These are phyloP conservation scores for Geotrypetes seraphini DNA, from an alignment of 2,797 vertebrate genomes.

Conservation along the genomic window DNA sequence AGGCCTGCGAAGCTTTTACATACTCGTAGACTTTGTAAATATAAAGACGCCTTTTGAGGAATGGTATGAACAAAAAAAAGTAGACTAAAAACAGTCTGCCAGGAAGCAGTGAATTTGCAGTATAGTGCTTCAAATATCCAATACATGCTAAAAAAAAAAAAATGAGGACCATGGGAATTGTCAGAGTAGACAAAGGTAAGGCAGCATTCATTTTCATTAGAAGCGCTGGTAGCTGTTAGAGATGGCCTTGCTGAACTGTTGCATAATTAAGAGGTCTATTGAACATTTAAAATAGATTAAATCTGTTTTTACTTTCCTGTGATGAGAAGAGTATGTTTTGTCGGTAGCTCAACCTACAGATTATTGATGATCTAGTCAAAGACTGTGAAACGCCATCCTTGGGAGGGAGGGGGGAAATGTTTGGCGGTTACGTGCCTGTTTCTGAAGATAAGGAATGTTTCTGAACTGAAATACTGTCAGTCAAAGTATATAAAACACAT, in stretches of 20 bases:
- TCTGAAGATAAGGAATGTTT: neutral
- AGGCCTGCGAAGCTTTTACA: too few relatives aligned
- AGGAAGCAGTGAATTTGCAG: too few relatives aligned
- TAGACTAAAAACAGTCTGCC: too few relatives aligned
- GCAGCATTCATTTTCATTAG: conserved; percentile 2
- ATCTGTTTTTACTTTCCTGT: neutral
- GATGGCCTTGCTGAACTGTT: conserved; percentile 7
- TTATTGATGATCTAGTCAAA: neutral
- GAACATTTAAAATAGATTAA: neutral
- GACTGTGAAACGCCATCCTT: too few relatives aligned
- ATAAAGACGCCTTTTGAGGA: too few relatives aligned
- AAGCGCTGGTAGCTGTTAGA: conserved; percentile 3
- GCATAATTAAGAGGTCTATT: neutral
- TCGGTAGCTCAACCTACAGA: conserved; percentile 4
- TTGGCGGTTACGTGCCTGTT: too few relatives aligned
- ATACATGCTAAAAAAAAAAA: neutral
- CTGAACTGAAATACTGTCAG: neutral
- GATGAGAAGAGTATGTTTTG: too few relatives aligned
- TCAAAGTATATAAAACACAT: too few relatives aligned
- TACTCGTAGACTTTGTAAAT: too few relatives aligned
- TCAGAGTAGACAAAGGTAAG: too few relatives aligned
- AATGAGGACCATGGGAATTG: conserved; percentile 2
- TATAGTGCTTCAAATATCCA: neutral
- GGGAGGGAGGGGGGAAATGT: too few relatives aligned
- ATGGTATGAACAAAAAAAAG: too few relatives aligned